Conservation (phyloP, 2,113 vertebrate genomes). For the Amphilophus citrinellus region DNA sequence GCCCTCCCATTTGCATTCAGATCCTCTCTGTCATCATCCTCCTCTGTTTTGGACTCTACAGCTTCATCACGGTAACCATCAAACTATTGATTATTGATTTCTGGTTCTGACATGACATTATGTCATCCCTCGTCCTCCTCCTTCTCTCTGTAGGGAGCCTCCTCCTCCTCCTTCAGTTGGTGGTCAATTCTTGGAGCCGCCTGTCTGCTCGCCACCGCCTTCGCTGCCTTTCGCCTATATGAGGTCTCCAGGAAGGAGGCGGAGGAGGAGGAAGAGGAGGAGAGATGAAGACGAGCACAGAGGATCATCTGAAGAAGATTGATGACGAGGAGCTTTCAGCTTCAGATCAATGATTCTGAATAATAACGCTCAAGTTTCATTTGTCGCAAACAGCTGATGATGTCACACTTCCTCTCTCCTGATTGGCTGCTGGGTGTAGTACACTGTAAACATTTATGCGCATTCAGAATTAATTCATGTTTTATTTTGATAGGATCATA, state of each 20-base stretch:
- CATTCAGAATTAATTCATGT: not conserved
- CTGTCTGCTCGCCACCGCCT: conserved; percentile 5
- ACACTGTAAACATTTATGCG: not conserved
- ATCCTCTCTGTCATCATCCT: conserved; percentile 11
- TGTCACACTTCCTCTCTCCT: conserved; percentile 1
- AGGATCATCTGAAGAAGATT: not conserved
- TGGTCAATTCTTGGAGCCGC: conserved; percentile 5
- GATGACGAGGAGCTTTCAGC: not conserved
- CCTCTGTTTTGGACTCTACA: conserved; percentile 19
- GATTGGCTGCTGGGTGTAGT: not conserved
- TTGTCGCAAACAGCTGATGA: not conserved
- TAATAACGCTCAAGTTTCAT: not conserved
- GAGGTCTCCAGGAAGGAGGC: conserved; percentile 11
- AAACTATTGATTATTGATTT: conserved; percentile 1
- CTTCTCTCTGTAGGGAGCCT: not conserved
- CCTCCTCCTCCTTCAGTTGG: conserved; percentile 12
- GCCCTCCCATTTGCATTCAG: conserved; percentile 1
- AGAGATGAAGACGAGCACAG: not conserved
- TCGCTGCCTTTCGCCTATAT: conserved; percentile 14
- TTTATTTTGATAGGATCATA: not conserved
- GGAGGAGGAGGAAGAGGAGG: not conserved
- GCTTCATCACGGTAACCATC: conserved; percentile 5
- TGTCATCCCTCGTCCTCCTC: not conserved
- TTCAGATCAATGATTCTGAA: not conserved
- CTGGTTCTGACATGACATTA: not conserved